phyloP scores from a whole-genome alignment of 2,113 vertebrate species.

The Varanus komodoensis region DNA sequence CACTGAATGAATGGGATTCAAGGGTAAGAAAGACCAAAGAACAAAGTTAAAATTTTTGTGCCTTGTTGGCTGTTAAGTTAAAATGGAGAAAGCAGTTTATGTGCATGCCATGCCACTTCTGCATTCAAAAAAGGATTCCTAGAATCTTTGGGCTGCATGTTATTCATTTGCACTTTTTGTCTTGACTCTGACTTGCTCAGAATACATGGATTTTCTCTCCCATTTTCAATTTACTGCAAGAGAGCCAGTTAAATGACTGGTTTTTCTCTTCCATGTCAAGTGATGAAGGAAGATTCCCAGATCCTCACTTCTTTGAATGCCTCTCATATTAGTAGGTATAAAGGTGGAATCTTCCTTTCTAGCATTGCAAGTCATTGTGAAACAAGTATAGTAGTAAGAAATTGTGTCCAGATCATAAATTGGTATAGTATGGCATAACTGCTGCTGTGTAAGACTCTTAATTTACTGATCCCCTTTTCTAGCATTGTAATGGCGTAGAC shows the following conservation, averaged over 20 bases:
- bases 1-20: conserved; percentile 98
- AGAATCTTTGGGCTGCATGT: background rate
- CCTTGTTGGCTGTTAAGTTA: conserved; percentile 63
- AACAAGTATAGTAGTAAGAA: background rate
- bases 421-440: background rate
- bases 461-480: background rate
- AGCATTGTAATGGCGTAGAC: conserved; percentile 98
- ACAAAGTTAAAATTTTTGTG: conserved; percentile 48
- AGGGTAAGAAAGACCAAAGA: conserved; percentile 81
- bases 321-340: background rate
- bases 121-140: conserved; percentile 8
- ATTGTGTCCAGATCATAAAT: background rate
- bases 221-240: rapidly evolving
- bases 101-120: rapidly evolving
- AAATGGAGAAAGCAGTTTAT: conserved; percentile 14
- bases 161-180: background rate
- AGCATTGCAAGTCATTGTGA: background rate
- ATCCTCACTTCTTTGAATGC: background rate
- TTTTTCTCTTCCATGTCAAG: rapidly evolving
- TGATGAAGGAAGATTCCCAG: background rate
- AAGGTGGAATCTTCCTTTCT: conserved; percentile 11
- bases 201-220: rapidly evolving
- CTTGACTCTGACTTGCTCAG: background rate
- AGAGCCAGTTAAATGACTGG: background rate
- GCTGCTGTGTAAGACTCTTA: background rate